Base-by-base conservation (phyloP, 1,140 invertebrate species). In the Steinernema feltiae region DNA sequence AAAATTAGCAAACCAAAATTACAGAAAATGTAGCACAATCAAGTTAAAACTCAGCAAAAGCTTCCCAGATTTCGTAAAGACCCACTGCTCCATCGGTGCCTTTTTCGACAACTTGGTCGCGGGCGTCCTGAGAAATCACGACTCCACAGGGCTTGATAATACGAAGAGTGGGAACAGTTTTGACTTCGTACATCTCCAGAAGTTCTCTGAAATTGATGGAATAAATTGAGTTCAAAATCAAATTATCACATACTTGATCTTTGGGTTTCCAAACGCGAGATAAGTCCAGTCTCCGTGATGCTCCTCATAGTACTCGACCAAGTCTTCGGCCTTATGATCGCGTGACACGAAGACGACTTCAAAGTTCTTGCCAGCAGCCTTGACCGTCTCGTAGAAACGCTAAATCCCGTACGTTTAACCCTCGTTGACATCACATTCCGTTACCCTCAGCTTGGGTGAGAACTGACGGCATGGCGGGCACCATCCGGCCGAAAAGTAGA, bases 401-500 rank as follows among this genome's bases (percentile, higher is more conserved):
- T 46, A 32, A 32, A 41, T 3, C 1, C 30, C 24, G 32, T 76
- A 35, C 21, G 29, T 27, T 24, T 71, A 75, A n/a, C 18, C 1
- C 21, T 18, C 18, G 74, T 30, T 18, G 15, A 7, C 1, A 75
- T 7, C 12, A 7, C 24, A 63, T 63, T 27, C 3, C 53, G 15
- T 76, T 32, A 76, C 78, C 70, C 79, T 80, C 30, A 90, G 82
- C 35, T 86, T 82, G 1, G 89, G 89, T 7, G 89, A 89, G 79
- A 89, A 89, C 41, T 79, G 80, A 77, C 84, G 81, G 79, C 89
- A 89, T 0, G 89, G 89, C 0, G 88, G 88, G 78, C 89, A 89
- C 89, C 89, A 89, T 48, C 88, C 87, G 15, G 89, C 89, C 17
- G 89, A 89, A 81, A 89, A 89, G 81, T 89, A 89, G 30, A 88